These are phyloP conservation scores for Scomber japonicus DNA, from an alignment of 2,113 vertebrate species.

Conservation along the genomic window DNA sequence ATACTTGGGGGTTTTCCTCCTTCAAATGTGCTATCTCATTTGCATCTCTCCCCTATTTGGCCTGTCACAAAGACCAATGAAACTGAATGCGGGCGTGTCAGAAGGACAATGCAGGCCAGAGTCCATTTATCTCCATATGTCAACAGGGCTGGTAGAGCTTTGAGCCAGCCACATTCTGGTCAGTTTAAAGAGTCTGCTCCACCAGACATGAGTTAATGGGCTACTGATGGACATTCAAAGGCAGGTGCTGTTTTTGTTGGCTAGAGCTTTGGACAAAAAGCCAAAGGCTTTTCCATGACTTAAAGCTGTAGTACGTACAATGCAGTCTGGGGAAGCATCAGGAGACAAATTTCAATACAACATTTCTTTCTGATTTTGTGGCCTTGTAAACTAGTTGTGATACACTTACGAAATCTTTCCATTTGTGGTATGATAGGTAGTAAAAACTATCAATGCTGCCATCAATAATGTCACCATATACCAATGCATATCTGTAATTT, in stretches of 20 bases:
- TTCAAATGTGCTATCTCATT: constrained; percentile 50
- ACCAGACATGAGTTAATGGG: constrained; percentile 73
- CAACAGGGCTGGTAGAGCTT: constrained; percentile 69
- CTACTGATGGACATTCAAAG: constrained; percentile 76
- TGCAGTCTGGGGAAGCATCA: background rate
- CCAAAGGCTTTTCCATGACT: constrained; percentile 35
- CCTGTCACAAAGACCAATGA: constrained; percentile 75
- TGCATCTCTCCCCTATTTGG: constrained; percentile 69
- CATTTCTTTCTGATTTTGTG: background rate
- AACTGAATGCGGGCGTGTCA: constrained; percentile 73
- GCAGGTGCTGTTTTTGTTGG: constrained; percentile 78
- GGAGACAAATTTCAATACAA: background rate
- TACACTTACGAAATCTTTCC: background rate
- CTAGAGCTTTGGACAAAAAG: constrained; percentile 50
- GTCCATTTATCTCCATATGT: constrained; percentile 83
- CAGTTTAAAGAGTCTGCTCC: constrained; percentile 72
- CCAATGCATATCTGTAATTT: background rate
- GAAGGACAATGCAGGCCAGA: constrained; percentile 74
- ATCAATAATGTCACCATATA: background rate
- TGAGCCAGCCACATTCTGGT: constrained; percentile 62
- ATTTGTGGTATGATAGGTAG: background rate
- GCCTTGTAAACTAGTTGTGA: background rate
- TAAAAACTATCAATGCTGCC: background rate
- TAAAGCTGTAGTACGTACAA: constrained; percentile 32
- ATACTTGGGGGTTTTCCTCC: constrained; percentile 19